Conservation (phyloP, 2,888 invertebrate genomes). For the Electrophaes corylata region DNA sequence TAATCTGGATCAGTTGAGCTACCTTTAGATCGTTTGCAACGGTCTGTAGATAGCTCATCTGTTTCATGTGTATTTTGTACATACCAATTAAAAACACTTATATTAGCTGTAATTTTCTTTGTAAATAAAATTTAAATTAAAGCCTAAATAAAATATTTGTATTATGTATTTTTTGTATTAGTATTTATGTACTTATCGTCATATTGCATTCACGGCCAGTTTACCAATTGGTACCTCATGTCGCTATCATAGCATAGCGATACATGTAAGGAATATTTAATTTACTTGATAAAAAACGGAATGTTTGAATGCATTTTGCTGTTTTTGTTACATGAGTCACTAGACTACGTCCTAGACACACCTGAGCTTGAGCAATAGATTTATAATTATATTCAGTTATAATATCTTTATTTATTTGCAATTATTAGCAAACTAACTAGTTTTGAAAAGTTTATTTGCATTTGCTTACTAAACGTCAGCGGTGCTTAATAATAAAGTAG, state of each 20-base stretch:
- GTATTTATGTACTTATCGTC: too few species aligned
- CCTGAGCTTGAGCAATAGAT: conserved; percentile 28
- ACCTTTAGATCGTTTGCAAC: too few species aligned
- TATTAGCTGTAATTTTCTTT: too few species aligned
- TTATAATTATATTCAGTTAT: conserved; percentile 42
- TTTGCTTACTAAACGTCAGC: conserved; percentile 20
- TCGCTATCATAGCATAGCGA: conserved; percentile 6
- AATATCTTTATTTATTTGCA: conserved; percentile 47
- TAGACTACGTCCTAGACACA: conserved; percentile 25
- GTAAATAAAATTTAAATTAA: too few species aligned
- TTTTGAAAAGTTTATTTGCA: conserved; percentile 45
- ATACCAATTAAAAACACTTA: too few species aligned
- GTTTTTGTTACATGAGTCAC: conserved; percentile 35
- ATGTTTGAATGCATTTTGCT: conserved; percentile 20
- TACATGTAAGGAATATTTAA: conserved; percentile 20
- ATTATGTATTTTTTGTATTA: too few species aligned
- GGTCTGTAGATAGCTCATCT: too few species aligned
- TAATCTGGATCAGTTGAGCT: too few species aligned
- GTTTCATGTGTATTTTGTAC: too few species aligned
- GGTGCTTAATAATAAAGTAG: conserved; percentile 13
- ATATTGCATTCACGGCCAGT: background rate
- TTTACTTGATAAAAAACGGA: conserved; percentile 19
- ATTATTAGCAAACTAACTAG: conserved; percentile 41
- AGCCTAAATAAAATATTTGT: too few species aligned
- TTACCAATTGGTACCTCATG: conserved; percentile 2